A percentile compares a stretch with the other conserved stretches of the same genome.
These are phyloP conservation scores for Protodeltote pygarga DNA, from an alignment of 2,888 invertebrate genomes.

Conservation along the genomic window DNA sequence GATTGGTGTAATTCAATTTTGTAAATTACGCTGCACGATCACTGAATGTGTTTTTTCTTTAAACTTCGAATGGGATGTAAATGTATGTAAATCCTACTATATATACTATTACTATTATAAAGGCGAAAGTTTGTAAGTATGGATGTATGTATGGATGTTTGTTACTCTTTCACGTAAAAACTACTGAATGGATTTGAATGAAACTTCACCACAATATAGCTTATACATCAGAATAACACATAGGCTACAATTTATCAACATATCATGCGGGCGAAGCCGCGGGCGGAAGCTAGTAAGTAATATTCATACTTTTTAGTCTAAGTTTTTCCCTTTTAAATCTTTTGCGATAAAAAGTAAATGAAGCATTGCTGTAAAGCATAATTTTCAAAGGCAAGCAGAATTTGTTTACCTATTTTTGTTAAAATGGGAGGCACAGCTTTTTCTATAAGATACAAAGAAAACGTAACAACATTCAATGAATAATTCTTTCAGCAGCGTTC, in stretches of 20 bases:
- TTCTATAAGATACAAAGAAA: neutral
- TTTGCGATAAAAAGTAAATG: slow-evolving; percentile 12
- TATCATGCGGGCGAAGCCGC: no score
- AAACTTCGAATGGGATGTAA: slow-evolving; percentile 26
- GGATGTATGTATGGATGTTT: no score
- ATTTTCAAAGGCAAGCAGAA: neutral
- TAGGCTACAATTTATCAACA: no score
- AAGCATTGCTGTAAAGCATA: neutral
- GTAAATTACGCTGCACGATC: slow-evolving; percentile 45
- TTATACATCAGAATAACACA: no score
- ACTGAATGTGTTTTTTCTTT: slow-evolving; percentile 30
- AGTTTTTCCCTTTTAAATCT: neutral
- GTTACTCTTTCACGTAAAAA: no score
- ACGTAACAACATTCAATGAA: slow-evolving; percentile 15
- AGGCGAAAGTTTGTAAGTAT: no score
- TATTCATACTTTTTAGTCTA: slow-evolving; percentile 15
- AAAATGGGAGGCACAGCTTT: neutral
- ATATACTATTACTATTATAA: no score
- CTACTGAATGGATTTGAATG: no score
- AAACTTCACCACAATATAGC: no score
- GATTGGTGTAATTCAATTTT: slow-evolving; percentile 54
- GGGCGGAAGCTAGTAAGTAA: no score
- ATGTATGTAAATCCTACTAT: no score
- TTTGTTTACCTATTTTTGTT: neutral
- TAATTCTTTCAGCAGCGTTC: slow-evolving; percentile 9